Conservation (phyloP, 2,888 invertebrate genomes). For the Idaea straminata region DNA sequence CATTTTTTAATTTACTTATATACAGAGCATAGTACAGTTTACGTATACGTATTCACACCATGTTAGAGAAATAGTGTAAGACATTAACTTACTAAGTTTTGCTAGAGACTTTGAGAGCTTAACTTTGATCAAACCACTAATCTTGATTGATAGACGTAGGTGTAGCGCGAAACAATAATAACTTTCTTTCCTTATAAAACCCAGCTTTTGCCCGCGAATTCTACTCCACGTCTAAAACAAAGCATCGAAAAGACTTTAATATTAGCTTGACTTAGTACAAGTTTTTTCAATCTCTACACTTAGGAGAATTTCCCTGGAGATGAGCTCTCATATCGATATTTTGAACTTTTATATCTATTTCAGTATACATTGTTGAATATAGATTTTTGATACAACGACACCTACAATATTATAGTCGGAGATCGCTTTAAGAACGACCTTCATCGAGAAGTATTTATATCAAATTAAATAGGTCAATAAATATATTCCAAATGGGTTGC, state of each 20-base stretch:
- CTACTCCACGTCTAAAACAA: neutral
- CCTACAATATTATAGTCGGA: no score
- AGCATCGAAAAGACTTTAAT: constrained; percentile 4
- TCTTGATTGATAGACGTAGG: neutral
- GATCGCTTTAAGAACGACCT: no score
- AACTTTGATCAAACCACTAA: neutral
- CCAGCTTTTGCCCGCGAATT: neutral
- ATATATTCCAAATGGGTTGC: no score
- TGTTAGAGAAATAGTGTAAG: neutral
- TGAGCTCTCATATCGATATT: constrained; percentile 12
- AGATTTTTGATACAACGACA: neutral
- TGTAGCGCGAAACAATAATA: neutral
- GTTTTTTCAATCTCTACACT: constrained; percentile 14
- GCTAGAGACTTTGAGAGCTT: neutral
- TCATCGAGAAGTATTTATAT: no score
- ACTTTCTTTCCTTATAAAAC: neutral
- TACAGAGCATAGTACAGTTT: no score
- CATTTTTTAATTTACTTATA: no score
- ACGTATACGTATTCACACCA: no score
- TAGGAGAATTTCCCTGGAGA: constrained; percentile 11
- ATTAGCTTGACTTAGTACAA: constrained; percentile 9
- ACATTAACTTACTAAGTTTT: neutral
- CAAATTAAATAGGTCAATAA: no score
- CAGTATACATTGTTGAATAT: neutral
- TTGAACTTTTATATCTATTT: constrained; percentile 11